Evolutionary conservation across 35 echinoderm and acorn worm genomes (phyloP).

Genomic region (Apostichopus japonicus): DNA sequence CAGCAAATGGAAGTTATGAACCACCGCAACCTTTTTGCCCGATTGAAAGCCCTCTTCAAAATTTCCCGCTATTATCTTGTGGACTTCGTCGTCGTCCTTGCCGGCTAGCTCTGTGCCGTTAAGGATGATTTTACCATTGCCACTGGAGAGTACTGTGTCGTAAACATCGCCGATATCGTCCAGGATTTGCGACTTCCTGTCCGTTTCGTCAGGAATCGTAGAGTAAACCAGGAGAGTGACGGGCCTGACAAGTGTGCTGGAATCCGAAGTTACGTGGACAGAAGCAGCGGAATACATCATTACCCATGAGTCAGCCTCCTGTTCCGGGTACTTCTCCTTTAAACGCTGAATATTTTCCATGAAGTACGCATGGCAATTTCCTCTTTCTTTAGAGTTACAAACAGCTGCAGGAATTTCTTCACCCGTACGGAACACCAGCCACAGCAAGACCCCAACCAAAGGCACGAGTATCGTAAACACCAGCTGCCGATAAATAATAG

Average conservation of each 20-base stretch:
- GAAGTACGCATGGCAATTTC: not conserved
- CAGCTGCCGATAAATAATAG: too few species aligned
- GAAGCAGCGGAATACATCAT: not conserved
- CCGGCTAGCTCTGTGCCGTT: not conserved
- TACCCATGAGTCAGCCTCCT: conserved; percentile 1
- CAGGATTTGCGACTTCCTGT: not conserved
- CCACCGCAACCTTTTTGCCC: conserved; percentile 56
- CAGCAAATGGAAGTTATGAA: conserved; percentile 65
- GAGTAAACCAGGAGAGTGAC: conserved; percentile 26
- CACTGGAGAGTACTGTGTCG: not conserved
- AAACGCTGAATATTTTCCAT: not conserved
- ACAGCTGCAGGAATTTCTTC: not conserved
- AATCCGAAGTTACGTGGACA: not conserved
- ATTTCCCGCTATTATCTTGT: not conserved
- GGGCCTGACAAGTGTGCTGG: not conserved
- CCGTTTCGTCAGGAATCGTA: not conserved
- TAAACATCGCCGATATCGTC: conserved; percentile 3
- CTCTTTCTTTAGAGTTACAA: not conserved
- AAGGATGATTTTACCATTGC: not conserved
- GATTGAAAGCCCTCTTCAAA: not conserved
- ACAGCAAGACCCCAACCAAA: not conserved
- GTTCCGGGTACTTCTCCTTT: not conserved
- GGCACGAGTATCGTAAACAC: not conserved
- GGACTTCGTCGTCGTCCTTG: not conserved
- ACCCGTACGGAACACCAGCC: too few species aligned